A percentile compares a stretch with the other conserved stretches of the same genome.
Conservation (phyloP, 2,888 invertebrate genomes). For the Coecobrya sp. region DNA sequence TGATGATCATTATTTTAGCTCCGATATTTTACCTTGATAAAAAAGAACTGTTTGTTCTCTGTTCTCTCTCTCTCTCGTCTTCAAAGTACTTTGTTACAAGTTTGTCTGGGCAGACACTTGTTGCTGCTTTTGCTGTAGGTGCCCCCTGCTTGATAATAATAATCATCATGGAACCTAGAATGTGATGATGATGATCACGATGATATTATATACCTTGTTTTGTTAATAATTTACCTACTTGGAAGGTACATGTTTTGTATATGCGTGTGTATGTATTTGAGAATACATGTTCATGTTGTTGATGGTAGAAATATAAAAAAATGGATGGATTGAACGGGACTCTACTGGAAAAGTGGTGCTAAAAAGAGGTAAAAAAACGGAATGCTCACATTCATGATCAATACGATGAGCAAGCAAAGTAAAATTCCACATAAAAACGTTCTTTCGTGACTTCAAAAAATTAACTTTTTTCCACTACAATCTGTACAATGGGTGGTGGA, state of each 20-base stretch:
- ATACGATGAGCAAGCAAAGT: constrained; percentile 5
- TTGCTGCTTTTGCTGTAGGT: constrained; percentile 62
- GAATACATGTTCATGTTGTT: background rate
- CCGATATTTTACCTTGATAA: constrained; percentile 68
- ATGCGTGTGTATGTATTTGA: background rate
- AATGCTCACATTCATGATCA: background rate
- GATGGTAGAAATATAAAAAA: background rate
- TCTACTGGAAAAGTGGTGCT: constrained; percentile 35
- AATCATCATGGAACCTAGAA: constrained; percentile 52
- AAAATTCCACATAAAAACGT: constrained; percentile 42
- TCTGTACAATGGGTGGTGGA: background rate
- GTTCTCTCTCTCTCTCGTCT: constrained; percentile 15
- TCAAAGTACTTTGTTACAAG: constrained; percentile 61
- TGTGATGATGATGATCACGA: constrained; percentile 51
- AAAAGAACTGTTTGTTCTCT: constrained; percentile 62
- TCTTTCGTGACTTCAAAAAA: constrained; percentile 39
- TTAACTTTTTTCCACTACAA: background rate
- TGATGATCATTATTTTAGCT: constrained; percentile 77
- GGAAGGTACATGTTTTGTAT: background rate
- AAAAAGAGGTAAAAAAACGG: background rate
- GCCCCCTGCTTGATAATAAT: constrained; percentile 71
- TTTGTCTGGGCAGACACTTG: constrained; percentile 74
- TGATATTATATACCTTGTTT: background rate
- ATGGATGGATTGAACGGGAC: constrained; percentile 10
- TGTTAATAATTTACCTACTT: constrained; percentile 14